These are phyloP conservation scores for Albula glossodonta DNA, from an alignment of 2,113 vertebrate species.

Conservation along the genomic window DNA sequence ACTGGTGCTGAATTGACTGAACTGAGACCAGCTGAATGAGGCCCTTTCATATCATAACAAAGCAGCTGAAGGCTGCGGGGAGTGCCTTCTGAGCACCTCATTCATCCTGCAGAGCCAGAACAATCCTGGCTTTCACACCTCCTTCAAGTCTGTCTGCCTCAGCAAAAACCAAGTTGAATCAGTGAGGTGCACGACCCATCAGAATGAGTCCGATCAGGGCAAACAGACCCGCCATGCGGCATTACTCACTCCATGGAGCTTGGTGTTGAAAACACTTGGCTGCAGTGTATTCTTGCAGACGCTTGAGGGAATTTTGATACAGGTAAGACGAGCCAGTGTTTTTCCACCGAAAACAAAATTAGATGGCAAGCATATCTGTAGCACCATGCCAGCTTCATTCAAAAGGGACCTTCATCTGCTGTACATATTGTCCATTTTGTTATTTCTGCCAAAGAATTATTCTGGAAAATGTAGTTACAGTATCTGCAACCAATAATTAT, in stretches of 20 bases:
- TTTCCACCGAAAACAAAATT: neutral
- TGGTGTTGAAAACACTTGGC: too few species aligned
- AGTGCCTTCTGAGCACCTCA: neutral
- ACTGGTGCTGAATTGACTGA: neutral
- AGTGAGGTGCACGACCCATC: neutral
- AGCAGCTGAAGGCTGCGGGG: too few species aligned
- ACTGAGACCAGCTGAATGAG: neutral
- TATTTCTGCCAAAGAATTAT: neutral
- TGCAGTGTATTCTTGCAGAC: neutral
- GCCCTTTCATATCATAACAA: neutral
- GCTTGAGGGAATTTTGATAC: neutral
- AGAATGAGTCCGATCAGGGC: too few species aligned
- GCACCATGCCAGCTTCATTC: neutral
- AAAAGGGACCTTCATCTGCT: neutral
- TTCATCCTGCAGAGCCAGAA: neutral
- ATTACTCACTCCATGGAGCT: too few species aligned
- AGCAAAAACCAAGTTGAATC: neutral
- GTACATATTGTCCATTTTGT: neutral
- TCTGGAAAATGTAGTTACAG: neutral
- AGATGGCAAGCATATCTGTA: neutral
- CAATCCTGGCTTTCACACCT: neutral
- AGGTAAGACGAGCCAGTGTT: neutral
- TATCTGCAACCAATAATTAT: neutral
- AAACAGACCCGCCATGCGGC: too few species aligned
- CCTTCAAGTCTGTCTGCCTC: neutral